A percentile compares a stretch with the other conserved stretches of the same genome.
These are phyloP conservation scores for Lepidochrysops patricia DNA, from an alignment of 2,888 invertebrate species.

Conservation along the genomic window DNA sequence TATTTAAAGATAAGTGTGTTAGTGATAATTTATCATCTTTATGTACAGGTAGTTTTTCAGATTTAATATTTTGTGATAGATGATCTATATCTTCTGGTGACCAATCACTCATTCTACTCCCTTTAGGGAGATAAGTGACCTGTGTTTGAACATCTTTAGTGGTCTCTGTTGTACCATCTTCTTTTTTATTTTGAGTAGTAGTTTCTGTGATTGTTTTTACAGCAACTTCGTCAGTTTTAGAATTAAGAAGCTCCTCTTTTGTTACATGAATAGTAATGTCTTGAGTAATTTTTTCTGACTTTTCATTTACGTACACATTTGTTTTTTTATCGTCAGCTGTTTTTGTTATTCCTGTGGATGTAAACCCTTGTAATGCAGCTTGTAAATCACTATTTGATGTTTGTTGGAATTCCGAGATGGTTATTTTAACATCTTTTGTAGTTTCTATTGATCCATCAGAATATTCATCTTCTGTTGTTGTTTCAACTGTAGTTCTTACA, in stretches of 20 bases:
- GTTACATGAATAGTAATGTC: conserved; percentile 57
- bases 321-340: conserved; percentile 64
- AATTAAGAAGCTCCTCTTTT: conserved; percentile 60
- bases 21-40: conserved; percentile 37
- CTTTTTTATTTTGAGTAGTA: conserved; percentile 55
- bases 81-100: conserved; percentile 59
- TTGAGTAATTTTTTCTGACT: conserved; percentile 60
- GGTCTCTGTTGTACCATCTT: conserved; percentile 59
- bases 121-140: conserved; percentile 64
- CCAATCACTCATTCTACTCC: conserved; percentile 62
- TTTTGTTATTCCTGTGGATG: conserved; percentile 58
- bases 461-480: conserved; percentile 51
- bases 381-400: conserved; percentile 60
- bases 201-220: conserved; percentile 66
- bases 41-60: conserved; percentile 6
- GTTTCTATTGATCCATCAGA: conserved; percentile 54
- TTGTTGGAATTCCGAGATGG: conserved; percentile 66
- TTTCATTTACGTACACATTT: conserved; percentile 53
- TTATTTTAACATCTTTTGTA: conserved; percentile 62
- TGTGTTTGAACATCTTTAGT: conserved; percentile 66
- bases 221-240: conserved; percentile 52
- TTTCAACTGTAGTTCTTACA: conserved; percentile 73
- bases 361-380: conserved; percentile 58
- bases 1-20: conserved; percentile 35
- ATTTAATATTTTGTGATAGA: conserved; percentile 45